These are phyloP conservation scores for Entomobrya proxima DNA, from an alignment of 2,888 invertebrate species.

Conservation along the genomic window DNA sequence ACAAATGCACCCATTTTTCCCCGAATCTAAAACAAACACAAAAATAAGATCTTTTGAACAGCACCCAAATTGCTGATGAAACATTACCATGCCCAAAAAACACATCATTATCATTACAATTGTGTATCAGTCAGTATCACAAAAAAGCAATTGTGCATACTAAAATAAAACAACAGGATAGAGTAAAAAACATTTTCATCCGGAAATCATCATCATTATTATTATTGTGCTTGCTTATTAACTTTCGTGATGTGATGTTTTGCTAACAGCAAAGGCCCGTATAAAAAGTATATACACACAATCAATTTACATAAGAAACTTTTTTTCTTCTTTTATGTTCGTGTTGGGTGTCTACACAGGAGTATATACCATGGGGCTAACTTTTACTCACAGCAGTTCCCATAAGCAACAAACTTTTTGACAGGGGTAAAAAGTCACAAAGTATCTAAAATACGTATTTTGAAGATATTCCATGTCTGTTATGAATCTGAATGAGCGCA, in stretches of 20 bases:
- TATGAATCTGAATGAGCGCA: slow-evolving; percentile 55
- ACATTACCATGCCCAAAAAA: slow-evolving; percentile 1
- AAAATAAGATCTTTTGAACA: neutral
- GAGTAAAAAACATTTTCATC: slow-evolving; percentile 44
- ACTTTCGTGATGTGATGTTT: slow-evolving; percentile 46
- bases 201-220: slow-evolving; percentile 57
- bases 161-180: neutral
- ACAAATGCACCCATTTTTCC: neutral
- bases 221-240: slow-evolving; percentile 19
- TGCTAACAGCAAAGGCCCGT: no score
- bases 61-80: slow-evolving; percentile 16
- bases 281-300: slow-evolving; percentile 20
- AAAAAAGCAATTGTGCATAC: neutral
- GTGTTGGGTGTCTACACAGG: slow-evolving; percentile 52
- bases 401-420: slow-evolving; percentile 36
- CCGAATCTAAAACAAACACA: neutral
- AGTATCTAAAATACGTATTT: neutral
- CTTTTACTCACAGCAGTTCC: neutral
- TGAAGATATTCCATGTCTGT: neutral
- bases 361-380: no score
- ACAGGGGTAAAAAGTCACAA: slow-evolving; percentile 50
- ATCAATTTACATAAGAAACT: slow-evolving; percentile 49
- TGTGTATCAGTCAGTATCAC: no score
- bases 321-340: slow-evolving; percentile 33
- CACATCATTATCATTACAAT: neutral